Conservation (phyloP, 2,797 vertebrate species). For the Lutjanus argentimaculatus region DNA sequence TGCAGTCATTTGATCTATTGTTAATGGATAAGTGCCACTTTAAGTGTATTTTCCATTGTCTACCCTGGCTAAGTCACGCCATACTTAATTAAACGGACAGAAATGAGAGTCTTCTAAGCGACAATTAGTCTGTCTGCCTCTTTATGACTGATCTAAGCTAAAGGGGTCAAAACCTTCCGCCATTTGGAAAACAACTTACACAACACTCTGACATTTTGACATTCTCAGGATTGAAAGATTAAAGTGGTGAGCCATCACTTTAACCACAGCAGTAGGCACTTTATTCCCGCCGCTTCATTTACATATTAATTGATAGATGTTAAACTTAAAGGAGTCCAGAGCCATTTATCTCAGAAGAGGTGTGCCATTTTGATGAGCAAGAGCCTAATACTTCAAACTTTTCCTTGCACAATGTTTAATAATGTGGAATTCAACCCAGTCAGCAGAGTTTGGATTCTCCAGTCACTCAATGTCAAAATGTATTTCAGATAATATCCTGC, state of each 20-base stretch:
- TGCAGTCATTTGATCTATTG: neutral
- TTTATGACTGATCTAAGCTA: constrained; percentile 21
- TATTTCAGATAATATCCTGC: constrained; percentile 45
- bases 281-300: constrained; percentile 76
- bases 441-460: constrained; percentile 67
- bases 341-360: constrained; percentile 79
- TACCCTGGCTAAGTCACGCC: neutral
- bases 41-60: constrained; percentile 3
- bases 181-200: constrained; percentile 73
- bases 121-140: constrained; percentile 28
- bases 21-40: neutral
- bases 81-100: neutral
- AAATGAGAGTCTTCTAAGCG: neutral
- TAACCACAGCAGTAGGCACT: constrained; percentile 75
- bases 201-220: constrained; percentile 75
- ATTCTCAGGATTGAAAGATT: constrained; percentile 74
- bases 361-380: constrained; percentile 77
- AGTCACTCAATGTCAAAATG: constrained; percentile 52
- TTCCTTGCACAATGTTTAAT: constrained; percentile 72
- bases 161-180: constrained; percentile 45
- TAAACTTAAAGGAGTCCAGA: constrained; percentile 67
- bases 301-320: constrained; percentile 86
- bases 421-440: constrained; percentile 64
- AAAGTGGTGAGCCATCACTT: constrained; percentile 77
- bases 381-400: constrained; percentile 64